Conservation (phyloP, 2,113 vertebrate species). For the Furnarius figulus region DNA sequence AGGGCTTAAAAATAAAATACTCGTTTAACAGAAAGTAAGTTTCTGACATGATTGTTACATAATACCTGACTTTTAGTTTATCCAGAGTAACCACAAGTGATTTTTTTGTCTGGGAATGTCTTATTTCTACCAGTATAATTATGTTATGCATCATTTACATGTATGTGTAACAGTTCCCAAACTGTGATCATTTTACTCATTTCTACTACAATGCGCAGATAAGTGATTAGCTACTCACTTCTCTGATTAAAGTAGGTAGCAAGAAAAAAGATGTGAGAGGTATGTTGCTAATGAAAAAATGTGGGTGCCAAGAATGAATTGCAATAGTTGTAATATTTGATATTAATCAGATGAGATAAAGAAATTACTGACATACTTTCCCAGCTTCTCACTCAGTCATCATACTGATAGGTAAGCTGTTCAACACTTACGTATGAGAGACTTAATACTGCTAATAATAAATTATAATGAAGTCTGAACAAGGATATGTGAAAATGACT, state of each 20-base stretch:
- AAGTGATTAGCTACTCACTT: slow-evolving; percentile 5
- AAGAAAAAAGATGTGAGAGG: neutral
- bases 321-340: neutral
- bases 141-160: neutral
- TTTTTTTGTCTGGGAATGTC: neutral
- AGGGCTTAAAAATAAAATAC: neutral
- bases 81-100: neutral
- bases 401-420: neutral
- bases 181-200: neutral
- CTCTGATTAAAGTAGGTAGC: neutral
- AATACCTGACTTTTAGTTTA: neutral
- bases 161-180: neutral
- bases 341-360: neutral
- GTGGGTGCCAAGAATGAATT: neutral
- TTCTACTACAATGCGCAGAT: neutral
- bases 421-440: neutral
- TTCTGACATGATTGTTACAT: neutral
- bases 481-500: neutral
- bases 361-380: neutral
- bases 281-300: slow-evolving; percentile 5
- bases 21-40: neutral
- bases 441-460: neutral
- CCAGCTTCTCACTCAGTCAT: neutral
- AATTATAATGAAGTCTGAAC: slow-evolving; percentile 15
- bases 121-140: neutral